Evolutionary conservation across 2,113 vertebrate species (phyloP).

Genomic region (Salvator merianae): DNA sequence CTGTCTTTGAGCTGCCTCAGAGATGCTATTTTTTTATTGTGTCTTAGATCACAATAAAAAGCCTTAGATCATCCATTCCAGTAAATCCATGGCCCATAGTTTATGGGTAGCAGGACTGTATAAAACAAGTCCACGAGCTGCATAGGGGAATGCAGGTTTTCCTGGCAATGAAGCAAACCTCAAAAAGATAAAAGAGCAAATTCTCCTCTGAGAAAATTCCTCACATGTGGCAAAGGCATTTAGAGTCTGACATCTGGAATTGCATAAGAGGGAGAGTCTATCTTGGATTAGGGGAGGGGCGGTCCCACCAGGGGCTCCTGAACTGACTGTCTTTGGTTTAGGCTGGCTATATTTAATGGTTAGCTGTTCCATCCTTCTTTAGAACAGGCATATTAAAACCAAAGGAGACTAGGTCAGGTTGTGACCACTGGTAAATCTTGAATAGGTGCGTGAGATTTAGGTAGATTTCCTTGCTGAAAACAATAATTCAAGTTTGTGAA

Average conservation of each 20-base stretch:
- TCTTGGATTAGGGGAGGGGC: neutral
- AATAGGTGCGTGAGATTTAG: too few species aligned
- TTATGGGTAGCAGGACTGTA: neutral
- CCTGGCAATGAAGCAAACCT: neutral
- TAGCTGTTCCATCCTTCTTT: neutral
- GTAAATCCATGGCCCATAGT: too few species aligned
- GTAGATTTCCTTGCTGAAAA: neutral
- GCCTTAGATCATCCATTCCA: neutral
- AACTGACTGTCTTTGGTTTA: neutral
- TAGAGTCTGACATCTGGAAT: slow-evolving; percentile 9
- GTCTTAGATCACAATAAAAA: too few species aligned
- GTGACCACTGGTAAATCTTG: neutral
- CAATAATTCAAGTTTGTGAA: neutral
- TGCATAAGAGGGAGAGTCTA: neutral
- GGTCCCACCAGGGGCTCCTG: neutral
- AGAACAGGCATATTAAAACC: too few species aligned
- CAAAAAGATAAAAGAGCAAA: neutral
- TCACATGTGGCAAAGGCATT: slow-evolving; percentile 1
- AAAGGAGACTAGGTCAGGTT: neutral
- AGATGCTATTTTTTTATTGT: too few species aligned
- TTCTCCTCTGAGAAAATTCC: neutral
- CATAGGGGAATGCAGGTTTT: neutral
- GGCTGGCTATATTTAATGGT: neutral
- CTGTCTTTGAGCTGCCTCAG: too few species aligned
- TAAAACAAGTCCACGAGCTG: neutral